Evolutionary conservation across 2,888 invertebrate species (phyloP).

Genomic region (Glaucopsyche alexis): DNA sequence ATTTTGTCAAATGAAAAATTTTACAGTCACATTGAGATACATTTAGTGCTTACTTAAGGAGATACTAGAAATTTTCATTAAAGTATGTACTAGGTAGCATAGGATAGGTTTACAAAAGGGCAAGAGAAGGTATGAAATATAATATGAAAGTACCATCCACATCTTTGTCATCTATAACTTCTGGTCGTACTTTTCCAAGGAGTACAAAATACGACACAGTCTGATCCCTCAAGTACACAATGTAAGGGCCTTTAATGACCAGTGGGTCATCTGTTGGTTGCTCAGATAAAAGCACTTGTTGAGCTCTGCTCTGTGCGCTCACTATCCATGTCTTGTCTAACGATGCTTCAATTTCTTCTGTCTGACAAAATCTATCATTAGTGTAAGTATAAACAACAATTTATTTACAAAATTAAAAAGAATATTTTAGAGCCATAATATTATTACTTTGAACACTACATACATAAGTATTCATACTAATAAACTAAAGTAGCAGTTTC

Average conservation of each 20-base stretch:
- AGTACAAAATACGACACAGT: constrained; percentile 91
- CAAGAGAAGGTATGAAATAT: no score
- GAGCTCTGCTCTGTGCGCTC: constrained; percentile 89
- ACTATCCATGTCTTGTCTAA: constrained; percentile 96
- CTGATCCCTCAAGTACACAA: constrained; percentile 87
- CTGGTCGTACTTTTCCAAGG: constrained; percentile 81
- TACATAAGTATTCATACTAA: no score
- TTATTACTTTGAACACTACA: background rate
- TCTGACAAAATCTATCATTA: constrained; percentile 63
- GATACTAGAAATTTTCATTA: no score
- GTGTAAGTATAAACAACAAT: background rate
- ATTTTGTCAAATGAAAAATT: no score
- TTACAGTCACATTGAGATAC: no score
- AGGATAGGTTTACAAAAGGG: no score
- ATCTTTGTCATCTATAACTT: constrained; percentile 73
- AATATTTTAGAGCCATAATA: background rate
- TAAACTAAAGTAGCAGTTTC: no score
- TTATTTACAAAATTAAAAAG: background rate
- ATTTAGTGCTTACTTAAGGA: no score
- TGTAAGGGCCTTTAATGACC: constrained; percentile 91
- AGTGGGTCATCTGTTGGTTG: constrained; percentile 82
- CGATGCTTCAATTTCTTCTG: constrained; percentile 85
- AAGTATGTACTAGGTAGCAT: no score
- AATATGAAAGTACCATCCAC: constrained; percentile 79
- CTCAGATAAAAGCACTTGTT: constrained; percentile 83